Conservation (phyloP, 35 echinoderm and acorn worm genomes). For the Apostichopus parvimensis region DNA sequence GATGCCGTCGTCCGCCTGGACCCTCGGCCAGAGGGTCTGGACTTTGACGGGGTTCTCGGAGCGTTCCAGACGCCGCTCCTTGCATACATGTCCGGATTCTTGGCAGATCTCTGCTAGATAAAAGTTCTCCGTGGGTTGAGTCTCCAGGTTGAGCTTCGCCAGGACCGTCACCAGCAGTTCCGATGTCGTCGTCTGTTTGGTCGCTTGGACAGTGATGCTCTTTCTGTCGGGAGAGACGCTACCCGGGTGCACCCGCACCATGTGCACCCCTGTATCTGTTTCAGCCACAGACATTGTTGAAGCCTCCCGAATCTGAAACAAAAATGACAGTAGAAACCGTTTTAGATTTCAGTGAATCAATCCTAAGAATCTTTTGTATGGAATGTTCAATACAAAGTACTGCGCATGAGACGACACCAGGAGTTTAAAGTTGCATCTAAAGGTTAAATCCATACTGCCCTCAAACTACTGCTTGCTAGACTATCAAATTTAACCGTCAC, state of each 20-base stretch:
- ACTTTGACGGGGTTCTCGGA: conserved; percentile 84
- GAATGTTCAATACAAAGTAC: no score
- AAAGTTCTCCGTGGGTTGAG: conserved; percentile 57
- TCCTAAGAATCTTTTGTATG: no score
- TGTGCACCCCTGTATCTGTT: conserved; percentile 80
- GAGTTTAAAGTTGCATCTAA: no score
- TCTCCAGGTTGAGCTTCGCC: conserved; percentile 65
- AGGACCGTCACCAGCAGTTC: conserved; percentile 61
- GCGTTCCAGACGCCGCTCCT: conserved; percentile 68
- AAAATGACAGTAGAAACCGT: not conserved
- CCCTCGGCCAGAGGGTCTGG: conserved; percentile 92
- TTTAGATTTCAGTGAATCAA: no score
- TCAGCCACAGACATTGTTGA: conserved; percentile 54
- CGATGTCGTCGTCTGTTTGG: conserved; percentile 77
- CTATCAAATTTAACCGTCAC: no score
- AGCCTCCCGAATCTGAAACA: conserved; percentile 51
- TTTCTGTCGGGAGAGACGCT: conserved; percentile 56
- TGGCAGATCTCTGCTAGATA: conserved; percentile 79
- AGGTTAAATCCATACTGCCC: no score
- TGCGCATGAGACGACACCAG: no score
- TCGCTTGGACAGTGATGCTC: conserved; percentile 78
- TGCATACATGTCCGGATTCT: conserved; percentile 82
- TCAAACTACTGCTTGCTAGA: no score
- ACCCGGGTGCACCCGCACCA: conserved; percentile 89
- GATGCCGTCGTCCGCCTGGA: conserved; percentile 51